Percentiles rank a stretch among this genome's conserved stretches.
These are phyloP conservation scores for Monodelphis domestica DNA, from an alignment of 2,797 vertebrate species.

Conservation along the genomic window DNA sequence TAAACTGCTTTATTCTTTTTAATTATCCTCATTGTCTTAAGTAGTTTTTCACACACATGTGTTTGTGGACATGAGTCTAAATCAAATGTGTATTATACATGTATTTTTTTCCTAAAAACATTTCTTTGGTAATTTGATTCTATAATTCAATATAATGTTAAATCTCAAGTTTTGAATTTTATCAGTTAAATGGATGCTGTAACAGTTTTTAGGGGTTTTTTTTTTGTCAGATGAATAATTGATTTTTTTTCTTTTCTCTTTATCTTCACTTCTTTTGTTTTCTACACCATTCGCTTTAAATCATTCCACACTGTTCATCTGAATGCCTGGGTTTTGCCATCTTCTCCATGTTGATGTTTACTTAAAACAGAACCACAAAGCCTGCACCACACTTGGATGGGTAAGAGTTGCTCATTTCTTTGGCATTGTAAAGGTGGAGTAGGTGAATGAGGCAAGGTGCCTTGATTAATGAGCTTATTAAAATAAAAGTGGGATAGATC, in stretches of 20 bases:
- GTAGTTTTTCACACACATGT: constrained; percentile 32
- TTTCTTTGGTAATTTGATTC: constrained; percentile 26
- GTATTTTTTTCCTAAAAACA: background rate
- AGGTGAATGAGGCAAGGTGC: background rate
- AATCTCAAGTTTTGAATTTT: constrained; percentile 32
- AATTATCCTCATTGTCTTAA: constrained; percentile 37
- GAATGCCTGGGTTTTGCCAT: constrained; percentile 81
- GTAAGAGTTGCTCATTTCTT: constrained; percentile 83
- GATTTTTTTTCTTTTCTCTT: constrained; percentile 82
- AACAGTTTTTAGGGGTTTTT: constrained; percentile 58
- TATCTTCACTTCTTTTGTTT: constrained; percentile 81
- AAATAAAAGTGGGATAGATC: background rate
- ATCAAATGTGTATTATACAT: constrained; percentile 36
- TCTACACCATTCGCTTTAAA: constrained; percentile 83
- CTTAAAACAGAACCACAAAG: constrained; percentile 95
- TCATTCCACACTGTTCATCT: constrained; percentile 72
- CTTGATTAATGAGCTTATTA: background rate
- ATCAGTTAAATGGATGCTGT: constrained; percentile 56
- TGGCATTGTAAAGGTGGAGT: background rate
- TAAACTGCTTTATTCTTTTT: constrained; percentile 44
- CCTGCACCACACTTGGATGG: constrained; percentile 96
- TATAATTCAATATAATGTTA: constrained; percentile 56
- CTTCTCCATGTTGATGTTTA: constrained; percentile 81
- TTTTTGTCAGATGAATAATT: constrained; percentile 12
- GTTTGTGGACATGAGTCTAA: constrained; percentile 31